A percentile compares a stretch with the other conserved stretches of the same genome.
Evolutionary conservation across 2,797 vertebrate genomes (phyloP).

Genomic region (Xiphophorus birchmanni): DNA sequence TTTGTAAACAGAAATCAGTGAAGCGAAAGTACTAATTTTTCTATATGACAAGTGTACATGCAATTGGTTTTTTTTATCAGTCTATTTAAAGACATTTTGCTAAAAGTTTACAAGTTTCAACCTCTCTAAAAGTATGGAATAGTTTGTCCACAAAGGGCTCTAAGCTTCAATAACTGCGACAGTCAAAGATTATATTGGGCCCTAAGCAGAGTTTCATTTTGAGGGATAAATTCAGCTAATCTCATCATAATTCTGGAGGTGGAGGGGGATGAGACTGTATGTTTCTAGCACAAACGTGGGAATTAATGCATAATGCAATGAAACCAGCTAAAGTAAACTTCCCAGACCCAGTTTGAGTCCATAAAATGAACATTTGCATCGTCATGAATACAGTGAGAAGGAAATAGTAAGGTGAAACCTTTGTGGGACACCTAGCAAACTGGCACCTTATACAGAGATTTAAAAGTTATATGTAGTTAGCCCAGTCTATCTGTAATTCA

Average conservation of each 20-base stretch:
- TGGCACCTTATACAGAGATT: background rate
- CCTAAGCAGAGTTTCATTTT: background rate
- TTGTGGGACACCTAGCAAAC: constrained; percentile 4
- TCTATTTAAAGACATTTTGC: background rate
- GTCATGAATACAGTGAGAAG: background rate
- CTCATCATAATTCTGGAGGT: background rate
- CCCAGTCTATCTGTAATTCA: background rate
- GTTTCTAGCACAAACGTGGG: background rate
- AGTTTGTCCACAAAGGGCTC: background rate
- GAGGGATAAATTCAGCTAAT: background rate
- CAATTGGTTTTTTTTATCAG: background rate
- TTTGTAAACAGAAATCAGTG: constrained; percentile 17
- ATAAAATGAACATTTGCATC: background rate
- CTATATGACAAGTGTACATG: constrained; percentile 1
- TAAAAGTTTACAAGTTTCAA: background rate
- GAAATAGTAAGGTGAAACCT: background rate
- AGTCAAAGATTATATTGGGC: background rate
- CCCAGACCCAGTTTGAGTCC: background rate
- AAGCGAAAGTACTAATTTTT: constrained; percentile 14
- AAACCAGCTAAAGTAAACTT: background rate
- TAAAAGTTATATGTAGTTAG: background rate
- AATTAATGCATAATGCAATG: background rate
- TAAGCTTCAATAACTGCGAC: background rate
- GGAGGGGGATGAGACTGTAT: background rate
- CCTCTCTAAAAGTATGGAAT: background rate